Conservation (phyloP, 1,140 invertebrate species). For the Camponotus pennsylvanicus region DNA sequence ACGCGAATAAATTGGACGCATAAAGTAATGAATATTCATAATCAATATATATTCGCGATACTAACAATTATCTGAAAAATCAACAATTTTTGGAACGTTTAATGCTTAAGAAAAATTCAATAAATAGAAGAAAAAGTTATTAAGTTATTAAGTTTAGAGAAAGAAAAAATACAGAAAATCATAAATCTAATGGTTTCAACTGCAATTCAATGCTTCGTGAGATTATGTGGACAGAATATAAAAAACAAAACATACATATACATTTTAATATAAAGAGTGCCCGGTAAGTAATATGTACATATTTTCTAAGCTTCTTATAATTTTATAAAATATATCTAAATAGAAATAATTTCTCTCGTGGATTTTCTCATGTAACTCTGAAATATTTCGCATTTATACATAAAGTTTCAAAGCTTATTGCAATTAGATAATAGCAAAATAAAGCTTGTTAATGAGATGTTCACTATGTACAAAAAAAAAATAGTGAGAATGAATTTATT, state of each 20-base stretch:
- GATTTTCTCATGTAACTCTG: no score
- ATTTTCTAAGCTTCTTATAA: no score
- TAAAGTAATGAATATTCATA: constrained; percentile 9
- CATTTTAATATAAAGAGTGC: not conserved
- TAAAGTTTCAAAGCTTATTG: no score
- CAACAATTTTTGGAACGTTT: not conserved
- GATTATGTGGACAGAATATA: not conserved
- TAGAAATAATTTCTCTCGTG: no score
- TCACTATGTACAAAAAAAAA: no score
- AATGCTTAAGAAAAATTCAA: not conserved
- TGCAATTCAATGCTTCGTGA: not conserved
- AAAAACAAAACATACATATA: constrained; percentile 5
- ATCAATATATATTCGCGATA: not conserved
- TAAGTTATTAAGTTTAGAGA: not conserved
- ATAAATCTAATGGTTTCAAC: not conserved
- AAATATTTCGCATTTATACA: no score
- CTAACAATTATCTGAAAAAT: not conserved
- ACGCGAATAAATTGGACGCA: constrained; percentile 32
- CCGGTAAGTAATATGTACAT: no score
- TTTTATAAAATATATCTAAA: no score
- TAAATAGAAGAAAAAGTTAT: not conserved
- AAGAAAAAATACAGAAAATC: not conserved
- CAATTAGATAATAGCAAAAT: no score
- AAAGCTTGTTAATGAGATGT: no score
- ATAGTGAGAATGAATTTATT: no score